These are phyloP conservation scores for Macrobrachium rosenbergii DNA, from an alignment of 1,140 invertebrate genomes.

Conservation along the genomic window DNA sequence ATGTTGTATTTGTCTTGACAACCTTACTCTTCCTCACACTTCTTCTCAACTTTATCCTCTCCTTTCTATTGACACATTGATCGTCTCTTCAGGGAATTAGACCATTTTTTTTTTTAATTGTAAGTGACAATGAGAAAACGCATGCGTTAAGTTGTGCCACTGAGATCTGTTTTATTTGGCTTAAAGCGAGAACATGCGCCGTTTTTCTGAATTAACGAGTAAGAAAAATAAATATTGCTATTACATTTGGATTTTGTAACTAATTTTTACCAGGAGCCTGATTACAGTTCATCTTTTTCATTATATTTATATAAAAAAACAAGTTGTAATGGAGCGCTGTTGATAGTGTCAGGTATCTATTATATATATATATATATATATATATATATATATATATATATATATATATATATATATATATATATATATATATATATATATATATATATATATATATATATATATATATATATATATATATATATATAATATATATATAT, in stretches of 20 bases:
- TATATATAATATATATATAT: neutral
- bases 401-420: slow-evolving; percentile 26
- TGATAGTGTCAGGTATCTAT: neutral
- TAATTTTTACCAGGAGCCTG: too few species aligned
- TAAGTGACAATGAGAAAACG: too few species aligned
- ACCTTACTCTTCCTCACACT: neutral
- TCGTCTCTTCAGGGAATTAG: too few species aligned
- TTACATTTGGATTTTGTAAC: too few species aligned
- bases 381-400: slow-evolving; percentile 9
- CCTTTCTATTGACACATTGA: neutral
- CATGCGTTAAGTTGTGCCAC: too few species aligned
- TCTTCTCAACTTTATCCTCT: neutral
- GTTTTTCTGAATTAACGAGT: too few species aligned
- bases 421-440: slow-evolving; percentile 26
- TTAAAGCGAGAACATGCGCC: too few species aligned
- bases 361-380: neutral
- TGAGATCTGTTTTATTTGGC: too few species aligned
- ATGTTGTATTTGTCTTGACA: neutral
- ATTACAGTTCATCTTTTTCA: too few species aligned
- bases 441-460: slow-evolving; percentile 25
- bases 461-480: slow-evolving; percentile 25
- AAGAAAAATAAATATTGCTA: too few species aligned
- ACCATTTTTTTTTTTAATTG: too few species aligned
- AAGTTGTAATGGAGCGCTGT: neutral
- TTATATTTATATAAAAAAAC: too few species aligned